Percentiles rank a stretch among this genome's conserved stretches.
phyloP scores from a whole-genome alignment of 2,797 vertebrate genomes.

The Enteromius viviparus region DNA sequence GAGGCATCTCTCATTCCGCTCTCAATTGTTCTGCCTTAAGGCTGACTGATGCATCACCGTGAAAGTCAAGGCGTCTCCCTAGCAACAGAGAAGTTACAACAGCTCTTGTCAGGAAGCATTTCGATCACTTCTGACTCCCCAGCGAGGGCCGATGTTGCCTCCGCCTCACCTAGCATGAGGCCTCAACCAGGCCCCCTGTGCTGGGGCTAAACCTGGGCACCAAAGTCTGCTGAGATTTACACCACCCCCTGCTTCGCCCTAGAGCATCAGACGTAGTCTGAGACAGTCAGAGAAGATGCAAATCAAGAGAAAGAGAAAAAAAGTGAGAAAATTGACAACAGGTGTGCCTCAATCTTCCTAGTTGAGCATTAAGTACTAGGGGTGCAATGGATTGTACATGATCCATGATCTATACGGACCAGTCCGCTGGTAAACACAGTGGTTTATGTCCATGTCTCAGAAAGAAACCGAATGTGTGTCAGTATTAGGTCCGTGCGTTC shows the following conservation, averaged over 20 bases:
- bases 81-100: conserved; percentile 70
- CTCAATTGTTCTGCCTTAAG: conserved; percentile 63
- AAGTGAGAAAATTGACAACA: neutral
- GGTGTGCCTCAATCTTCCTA: neutral
- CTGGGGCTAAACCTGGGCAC: conserved; percentile 27
- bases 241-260: neutral
- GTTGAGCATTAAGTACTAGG: neutral
- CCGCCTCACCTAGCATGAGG: conserved; percentile 24
- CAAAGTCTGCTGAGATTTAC: conserved; percentile 22
- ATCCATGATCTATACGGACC: too few relatives aligned
- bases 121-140: conserved; percentile 60
- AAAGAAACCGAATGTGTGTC: too few relatives aligned
- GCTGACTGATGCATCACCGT: conserved; percentile 63
- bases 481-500: too few relatives aligned
- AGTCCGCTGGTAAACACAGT: too few relatives aligned
- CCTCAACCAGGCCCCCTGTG: conserved; percentile 1
- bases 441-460: too few relatives aligned
- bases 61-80: conserved; percentile 68
- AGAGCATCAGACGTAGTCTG: neutral
- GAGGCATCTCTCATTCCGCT: conserved; percentile 60
- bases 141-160: conserved; percentile 24
- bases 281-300: conserved; percentile 16
- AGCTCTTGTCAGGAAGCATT: conserved; percentile 69
- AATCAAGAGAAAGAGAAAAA: conserved; percentile 40
- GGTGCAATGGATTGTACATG: too few relatives aligned